Percentiles rank a stretch among this genome's conserved stretches.
These are phyloP conservation scores for Andrena bicolor DNA, from an alignment of 2,888 invertebrate genomes.

Conservation along the genomic window DNA sequence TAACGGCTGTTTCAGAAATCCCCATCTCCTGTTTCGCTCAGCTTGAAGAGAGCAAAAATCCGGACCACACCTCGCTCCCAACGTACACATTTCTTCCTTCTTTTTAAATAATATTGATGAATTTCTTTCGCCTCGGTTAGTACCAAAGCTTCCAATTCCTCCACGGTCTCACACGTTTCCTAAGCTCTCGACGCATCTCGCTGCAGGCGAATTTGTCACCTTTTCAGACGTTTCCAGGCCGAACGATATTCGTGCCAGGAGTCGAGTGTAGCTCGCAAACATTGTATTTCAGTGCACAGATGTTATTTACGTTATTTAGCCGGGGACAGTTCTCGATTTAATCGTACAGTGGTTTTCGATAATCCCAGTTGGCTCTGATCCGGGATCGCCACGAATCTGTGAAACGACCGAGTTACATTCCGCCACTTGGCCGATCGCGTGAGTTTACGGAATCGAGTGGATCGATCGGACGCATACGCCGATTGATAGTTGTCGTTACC, in stretches of 20 bases:
- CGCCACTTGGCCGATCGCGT: conserved; percentile 34
- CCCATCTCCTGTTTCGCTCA: no score
- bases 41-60: no score
- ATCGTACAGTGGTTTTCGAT: conserved; percentile 55
- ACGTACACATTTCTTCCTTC: no score
- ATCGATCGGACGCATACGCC: conserved; percentile 27
- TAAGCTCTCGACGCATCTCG: conserved; percentile 1
- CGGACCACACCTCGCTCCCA: no score
- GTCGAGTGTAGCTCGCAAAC: conserved; percentile 15
- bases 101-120: no score
- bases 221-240: conserved; percentile 6
- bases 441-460: conserved; percentile 11
- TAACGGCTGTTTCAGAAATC: no score
- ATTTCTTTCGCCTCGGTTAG: no score
- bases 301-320: conserved; percentile 56
- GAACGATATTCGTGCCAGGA: conserved; percentile 23
- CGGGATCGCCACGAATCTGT: conserved; percentile 28
- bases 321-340: conserved; percentile 46
- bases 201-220: neutral
- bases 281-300: conserved; percentile 41
- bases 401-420: conserved; percentile 35
- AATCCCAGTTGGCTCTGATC: conserved; percentile 55
- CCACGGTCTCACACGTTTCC: neutral
- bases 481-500: neutral
- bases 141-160: no score